Base-by-base conservation (phyloP, 2,888 invertebrate genomes). In the Galerucella calmariensis region DNA sequence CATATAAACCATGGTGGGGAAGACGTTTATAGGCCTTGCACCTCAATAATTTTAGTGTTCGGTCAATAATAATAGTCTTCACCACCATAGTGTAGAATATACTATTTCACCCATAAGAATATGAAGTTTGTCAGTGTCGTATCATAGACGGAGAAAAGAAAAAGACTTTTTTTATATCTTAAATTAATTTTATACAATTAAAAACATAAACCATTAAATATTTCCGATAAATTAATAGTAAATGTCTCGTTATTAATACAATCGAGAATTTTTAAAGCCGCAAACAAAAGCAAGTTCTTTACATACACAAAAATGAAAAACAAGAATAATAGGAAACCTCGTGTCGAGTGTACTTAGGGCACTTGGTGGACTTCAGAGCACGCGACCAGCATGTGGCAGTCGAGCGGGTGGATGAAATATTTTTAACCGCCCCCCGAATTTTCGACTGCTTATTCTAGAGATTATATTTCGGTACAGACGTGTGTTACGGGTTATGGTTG, bases 321-420 rank as follows among this genome's bases (percentile, higher is more conserved):
- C 71, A 74, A 76, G 77, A 74, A 79, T 73, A 79, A 79, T 75
- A 77, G 75, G 78, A 79, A 79, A 76, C 80, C 79, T 78, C 68
- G 78, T 75, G 74, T 72, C 62, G 48, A 66, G 41, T 73, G 46
- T 67, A 69, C 73, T 66, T 79, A 82, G 83, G 83, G 81, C 84
- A 84, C 83, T 84, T 84, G 82, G 82, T 82, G 83, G 85, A 84
- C 80, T 84, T 84, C 83, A 56, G 65, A 80, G 81, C 86, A 86
- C 86, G 86, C 85, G 86, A 87, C 86, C 83, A 81, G 81, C 86
- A 87, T 86, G 86, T 86, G 86, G 85, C 75, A 56, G 67, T 69
- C 73, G 75, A 73, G 56, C 69, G 67, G 73, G 75, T 76, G 70
- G 66, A 69, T 75, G 65, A 72, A 68, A 72, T 59, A 59, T 59